Conservation (phyloP, 2,797 vertebrate genomes). For the Corythornis leucogaster region DNA sequence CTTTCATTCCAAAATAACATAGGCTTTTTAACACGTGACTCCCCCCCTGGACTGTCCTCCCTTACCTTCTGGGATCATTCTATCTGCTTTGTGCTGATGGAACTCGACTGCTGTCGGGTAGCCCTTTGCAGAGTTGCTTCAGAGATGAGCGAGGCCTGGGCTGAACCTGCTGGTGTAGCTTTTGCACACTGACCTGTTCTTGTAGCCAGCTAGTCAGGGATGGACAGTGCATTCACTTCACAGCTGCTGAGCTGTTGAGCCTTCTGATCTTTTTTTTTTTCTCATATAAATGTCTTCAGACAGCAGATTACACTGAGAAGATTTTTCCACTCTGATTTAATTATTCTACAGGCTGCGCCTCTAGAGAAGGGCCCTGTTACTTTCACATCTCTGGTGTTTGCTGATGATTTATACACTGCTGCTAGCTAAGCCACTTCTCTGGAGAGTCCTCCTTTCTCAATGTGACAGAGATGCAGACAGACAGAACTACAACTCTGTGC, state of each 20-base stretch:
- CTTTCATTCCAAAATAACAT: accelerated
- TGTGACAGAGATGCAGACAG: neutral
- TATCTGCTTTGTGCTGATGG: neutral
- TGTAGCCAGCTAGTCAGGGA: neutral
- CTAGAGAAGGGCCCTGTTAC: neutral
- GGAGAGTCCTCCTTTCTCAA: neutral
- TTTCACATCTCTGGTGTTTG: neutral
- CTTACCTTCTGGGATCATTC: neutral
- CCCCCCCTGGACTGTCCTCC: neutral
- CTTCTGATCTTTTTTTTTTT: neutral
- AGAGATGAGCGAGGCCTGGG: neutral
- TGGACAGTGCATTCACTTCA: accelerated
- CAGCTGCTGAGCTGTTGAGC: neutral
- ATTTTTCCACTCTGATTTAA: constrained; percentile 20
- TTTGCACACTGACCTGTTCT: neutral
- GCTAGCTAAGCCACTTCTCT: constrained; percentile 4
- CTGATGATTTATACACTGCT: neutral
- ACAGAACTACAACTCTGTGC: neutral
- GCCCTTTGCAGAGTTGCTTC: neutral
- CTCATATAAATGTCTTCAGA: neutral
- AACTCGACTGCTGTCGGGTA: neutral
- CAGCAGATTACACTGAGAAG: neutral
- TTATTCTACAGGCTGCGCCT: neutral
- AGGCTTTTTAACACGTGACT: neutral
- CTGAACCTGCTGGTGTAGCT: neutral